These are phyloP conservation scores for Cryptoprocta ferox DNA, from an alignment of 2,797 vertebrate genomes.

Conservation along the genomic window DNA sequence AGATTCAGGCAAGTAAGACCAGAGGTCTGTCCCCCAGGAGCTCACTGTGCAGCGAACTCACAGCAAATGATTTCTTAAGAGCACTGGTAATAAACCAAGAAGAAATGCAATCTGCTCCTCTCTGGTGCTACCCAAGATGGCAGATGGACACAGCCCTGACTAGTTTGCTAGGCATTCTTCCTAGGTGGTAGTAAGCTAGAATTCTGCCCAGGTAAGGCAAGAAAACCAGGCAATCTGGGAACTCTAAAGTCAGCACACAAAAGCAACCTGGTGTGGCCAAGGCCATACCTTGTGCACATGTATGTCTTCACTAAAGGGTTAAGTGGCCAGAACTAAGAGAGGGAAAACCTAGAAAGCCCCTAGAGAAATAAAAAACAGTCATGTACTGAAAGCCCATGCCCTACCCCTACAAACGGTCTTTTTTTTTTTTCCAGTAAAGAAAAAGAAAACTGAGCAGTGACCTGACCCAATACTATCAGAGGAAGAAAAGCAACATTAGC, in stretches of 20 bases:
- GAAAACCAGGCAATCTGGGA: background rate
- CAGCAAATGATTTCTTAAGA: background rate
- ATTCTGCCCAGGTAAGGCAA: background rate
- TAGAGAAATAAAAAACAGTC: slow-evolving; percentile 5
- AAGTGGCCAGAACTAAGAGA: background rate
- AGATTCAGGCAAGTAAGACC: background rate
- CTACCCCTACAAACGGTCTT: background rate
- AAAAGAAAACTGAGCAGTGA: slow-evolving; percentile 57
- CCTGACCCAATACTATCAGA: background rate
- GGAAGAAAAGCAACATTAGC: slow-evolving; percentile 53
- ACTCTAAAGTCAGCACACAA: background rate
- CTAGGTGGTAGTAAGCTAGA: background rate
- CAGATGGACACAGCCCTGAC: background rate
- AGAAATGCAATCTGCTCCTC: background rate
- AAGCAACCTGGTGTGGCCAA: background rate
- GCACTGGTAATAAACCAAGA: background rate
- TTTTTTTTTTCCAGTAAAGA: background rate
- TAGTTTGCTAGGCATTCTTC: background rate
- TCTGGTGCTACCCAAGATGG: background rate
- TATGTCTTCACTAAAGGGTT: background rate
- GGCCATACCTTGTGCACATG: background rate
- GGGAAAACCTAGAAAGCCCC: background rate
- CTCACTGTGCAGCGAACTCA: background rate
- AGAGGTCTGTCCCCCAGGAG: background rate
- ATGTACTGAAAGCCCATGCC: background rate